Conservation (phyloP, 2,113 vertebrate genomes). For the Pomatostomus ruficeps region DNA sequence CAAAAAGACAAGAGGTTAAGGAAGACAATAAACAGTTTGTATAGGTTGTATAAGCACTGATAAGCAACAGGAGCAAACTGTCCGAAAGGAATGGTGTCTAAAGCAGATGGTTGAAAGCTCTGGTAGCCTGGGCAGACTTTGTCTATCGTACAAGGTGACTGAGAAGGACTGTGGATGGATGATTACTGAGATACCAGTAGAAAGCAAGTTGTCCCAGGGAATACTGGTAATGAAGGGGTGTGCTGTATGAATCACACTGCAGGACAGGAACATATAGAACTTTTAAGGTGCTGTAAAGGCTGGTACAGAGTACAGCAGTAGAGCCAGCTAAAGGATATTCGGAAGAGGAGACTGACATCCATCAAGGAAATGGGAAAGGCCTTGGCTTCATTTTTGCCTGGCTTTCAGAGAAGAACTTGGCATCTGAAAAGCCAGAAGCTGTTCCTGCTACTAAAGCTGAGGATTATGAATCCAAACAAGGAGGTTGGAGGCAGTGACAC, state of each 20-base stretch:
- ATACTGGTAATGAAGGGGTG: not conserved
- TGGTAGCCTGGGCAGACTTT: not conserved
- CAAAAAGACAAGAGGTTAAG: not conserved
- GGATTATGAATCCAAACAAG: not conserved
- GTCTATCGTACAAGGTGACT: not conserved
- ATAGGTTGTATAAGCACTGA: not conserved
- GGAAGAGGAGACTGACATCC: not conserved
- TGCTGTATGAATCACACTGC: not conserved
- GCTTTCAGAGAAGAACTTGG: not conserved
- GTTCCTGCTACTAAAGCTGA: not conserved
- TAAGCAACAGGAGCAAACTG: not conserved
- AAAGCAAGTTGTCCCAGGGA: not conserved
- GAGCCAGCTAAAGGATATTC: not conserved
- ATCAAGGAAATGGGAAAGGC: not conserved
- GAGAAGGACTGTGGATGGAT: not conserved
- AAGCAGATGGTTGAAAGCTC: not conserved
- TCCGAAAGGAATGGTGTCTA: not conserved
- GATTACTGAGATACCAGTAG: not conserved
- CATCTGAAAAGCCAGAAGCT: not conserved
- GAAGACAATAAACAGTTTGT: not conserved
- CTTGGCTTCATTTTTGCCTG: not conserved
- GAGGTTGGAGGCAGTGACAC: not conserved
- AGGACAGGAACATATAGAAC: not conserved
- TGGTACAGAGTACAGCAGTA: not conserved
- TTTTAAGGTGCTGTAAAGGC: not conserved